Conservation (phyloP, 1,140 invertebrate genomes). For the Eumaeus atala region DNA sequence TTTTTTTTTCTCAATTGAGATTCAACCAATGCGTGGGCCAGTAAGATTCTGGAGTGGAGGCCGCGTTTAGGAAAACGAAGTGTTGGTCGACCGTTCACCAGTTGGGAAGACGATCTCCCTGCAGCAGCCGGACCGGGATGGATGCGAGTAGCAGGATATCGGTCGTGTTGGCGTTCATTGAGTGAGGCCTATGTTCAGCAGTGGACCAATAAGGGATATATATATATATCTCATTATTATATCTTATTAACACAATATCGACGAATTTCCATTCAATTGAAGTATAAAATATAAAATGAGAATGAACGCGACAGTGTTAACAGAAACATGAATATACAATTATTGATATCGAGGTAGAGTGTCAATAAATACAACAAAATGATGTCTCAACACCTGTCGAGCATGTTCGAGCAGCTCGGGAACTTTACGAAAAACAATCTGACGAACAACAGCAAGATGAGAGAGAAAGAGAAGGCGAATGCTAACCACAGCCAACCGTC, state of each 20-base stretch:
- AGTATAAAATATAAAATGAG: neutral
- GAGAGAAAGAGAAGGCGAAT: conserved; percentile 58
- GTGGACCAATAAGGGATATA: too few species aligned
- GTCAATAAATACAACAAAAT: conserved; percentile 37
- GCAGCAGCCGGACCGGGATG: too few species aligned
- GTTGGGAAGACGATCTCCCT: too few species aligned
- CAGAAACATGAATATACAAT: conserved; percentile 31
- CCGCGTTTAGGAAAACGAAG: too few species aligned
- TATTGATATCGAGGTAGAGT: conserved; percentile 14
- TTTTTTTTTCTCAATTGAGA: too few species aligned
- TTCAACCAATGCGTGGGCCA: too few species aligned
- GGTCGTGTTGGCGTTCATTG: too few species aligned
- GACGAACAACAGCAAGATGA: conserved; percentile 58
- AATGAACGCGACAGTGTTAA: neutral
- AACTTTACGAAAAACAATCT: conserved; percentile 74
- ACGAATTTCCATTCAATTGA: conserved; percentile 17
- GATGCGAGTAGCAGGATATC: too few species aligned
- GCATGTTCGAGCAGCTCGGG: conserved; percentile 71
- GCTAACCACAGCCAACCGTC: conserved; percentile 53
- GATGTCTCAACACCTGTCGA: conserved; percentile 71
- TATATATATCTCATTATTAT: too few species aligned
- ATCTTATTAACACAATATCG: neutral
- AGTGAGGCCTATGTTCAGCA: too few species aligned
- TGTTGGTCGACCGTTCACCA: too few species aligned
- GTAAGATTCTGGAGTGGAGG: too few species aligned